A percentile compares a stretch with the other conserved stretches of the same genome.
These are phyloP conservation scores for Talpa occidentalis DNA, from an alignment of 2,113 vertebrate genomes.

Conservation along the genomic window DNA sequence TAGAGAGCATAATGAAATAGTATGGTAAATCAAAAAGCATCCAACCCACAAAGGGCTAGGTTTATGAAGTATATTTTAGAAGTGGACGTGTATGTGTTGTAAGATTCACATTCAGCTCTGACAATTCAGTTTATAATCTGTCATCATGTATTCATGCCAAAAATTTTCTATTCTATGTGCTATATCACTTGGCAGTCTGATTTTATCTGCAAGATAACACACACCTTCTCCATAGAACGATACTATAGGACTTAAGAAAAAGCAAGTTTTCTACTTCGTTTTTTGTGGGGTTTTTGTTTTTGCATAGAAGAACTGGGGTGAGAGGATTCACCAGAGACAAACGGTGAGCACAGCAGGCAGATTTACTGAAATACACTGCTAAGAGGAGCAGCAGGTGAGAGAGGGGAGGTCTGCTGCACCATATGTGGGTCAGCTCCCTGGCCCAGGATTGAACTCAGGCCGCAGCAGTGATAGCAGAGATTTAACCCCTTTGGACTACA, in stretches of 20 bases:
- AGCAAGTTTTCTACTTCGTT: neutral
- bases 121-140: conserved; percentile 5
- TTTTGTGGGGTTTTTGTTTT: no score
- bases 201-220: neutral
- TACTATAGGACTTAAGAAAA: neutral
- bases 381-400: no score
- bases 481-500: neutral
- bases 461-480: no score
- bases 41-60: neutral
- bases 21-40: neutral
- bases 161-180: neutral
- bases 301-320: no score
- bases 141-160: neutral
- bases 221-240: neutral
- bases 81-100: neutral
- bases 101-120: neutral
- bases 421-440: no score
- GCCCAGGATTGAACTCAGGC: no score
- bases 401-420: no score
- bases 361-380: no score
- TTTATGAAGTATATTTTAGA: neutral
- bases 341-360: no score
- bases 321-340: no score
- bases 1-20: neutral
- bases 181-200: neutral